A percentile compares a stretch with the other conserved stretches of the same genome.
Evolutionary conservation across 2,113 vertebrate genomes (phyloP).

Genomic region (Paedocypris sp.): DNA sequence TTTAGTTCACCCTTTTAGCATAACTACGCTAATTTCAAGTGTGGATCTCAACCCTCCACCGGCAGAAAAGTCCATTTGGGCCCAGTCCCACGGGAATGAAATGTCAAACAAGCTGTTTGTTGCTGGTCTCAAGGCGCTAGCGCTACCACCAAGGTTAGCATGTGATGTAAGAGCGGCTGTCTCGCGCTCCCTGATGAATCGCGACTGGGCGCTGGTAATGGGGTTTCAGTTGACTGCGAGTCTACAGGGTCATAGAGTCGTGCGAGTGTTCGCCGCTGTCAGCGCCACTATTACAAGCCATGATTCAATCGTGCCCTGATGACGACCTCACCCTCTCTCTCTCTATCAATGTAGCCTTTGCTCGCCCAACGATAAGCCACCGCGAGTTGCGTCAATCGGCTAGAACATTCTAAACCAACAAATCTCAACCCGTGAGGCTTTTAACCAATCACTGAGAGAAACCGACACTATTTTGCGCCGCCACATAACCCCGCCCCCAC

Average conservation of each 20-base stretch:
- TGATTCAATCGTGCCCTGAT: constrained; percentile 10
- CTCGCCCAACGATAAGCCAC: neutral
- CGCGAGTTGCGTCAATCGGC: neutral
- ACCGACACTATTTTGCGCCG: no score
- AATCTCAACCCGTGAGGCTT: no score
- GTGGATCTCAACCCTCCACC: neutral
- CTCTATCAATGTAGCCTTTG: neutral
- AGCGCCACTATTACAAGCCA: constrained; percentile 15
- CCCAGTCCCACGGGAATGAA: neutral
- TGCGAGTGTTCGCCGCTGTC: constrained; percentile 4
- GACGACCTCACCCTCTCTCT: constrained; percentile 6
- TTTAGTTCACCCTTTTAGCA: no score
- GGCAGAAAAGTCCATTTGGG: neutral
- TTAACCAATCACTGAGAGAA: no score
- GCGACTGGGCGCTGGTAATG: constrained; percentile 48
- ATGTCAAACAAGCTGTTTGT: neutral
- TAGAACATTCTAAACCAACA: no score
- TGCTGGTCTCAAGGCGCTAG: neutral
- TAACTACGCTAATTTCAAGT: no score
- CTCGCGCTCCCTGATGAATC: constrained; percentile 44
- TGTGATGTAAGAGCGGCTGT: neutral
- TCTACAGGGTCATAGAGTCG: constrained; percentile 39
- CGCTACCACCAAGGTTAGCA: neutral
- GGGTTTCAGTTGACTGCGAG: constrained; percentile 55
- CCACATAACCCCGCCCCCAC: no score